Evolutionary conservation across 2,113 vertebrate genomes (phyloP).

Genomic region (Nicator chloris): DNA sequence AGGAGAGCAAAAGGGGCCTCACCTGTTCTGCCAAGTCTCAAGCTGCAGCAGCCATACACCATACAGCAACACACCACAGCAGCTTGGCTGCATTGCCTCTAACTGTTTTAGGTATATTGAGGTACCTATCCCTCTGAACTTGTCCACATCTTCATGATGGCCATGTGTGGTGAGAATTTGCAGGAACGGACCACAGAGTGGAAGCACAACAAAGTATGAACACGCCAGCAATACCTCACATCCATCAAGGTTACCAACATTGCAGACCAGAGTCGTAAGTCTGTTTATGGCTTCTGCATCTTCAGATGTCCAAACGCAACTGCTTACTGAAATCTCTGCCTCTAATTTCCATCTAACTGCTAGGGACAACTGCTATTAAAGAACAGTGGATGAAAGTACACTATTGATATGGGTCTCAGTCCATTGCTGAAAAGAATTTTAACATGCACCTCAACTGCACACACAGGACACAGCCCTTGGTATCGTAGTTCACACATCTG

Average conservation of each 20-base stretch:
- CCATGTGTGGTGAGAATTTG: background rate
- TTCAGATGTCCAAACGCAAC: background rate
- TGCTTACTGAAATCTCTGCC: background rate
- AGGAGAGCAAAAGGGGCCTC: background rate
- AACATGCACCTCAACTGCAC: background rate
- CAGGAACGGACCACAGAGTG: background rate
- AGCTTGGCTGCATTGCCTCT: background rate
- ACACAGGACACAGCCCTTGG: background rate
- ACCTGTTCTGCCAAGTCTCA: background rate
- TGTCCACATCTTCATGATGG: background rate
- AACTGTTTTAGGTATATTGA: background rate
- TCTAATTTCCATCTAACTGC: background rate
- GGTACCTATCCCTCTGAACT: background rate
- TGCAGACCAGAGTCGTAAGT: background rate
- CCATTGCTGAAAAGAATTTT: background rate
- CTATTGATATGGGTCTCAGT: background rate
- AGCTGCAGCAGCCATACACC: background rate
- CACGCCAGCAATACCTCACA: background rate
- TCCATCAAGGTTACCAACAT: background rate
- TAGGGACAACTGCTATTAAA: background rate
- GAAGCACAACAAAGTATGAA: background rate
- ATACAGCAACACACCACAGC: background rate
- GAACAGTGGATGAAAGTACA: background rate
- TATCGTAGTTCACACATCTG: fast-evolving
- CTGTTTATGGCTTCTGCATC: background rate